Base-by-base conservation (phyloP, 2,797 vertebrate species). In the Propithecus deckenii region DNA sequence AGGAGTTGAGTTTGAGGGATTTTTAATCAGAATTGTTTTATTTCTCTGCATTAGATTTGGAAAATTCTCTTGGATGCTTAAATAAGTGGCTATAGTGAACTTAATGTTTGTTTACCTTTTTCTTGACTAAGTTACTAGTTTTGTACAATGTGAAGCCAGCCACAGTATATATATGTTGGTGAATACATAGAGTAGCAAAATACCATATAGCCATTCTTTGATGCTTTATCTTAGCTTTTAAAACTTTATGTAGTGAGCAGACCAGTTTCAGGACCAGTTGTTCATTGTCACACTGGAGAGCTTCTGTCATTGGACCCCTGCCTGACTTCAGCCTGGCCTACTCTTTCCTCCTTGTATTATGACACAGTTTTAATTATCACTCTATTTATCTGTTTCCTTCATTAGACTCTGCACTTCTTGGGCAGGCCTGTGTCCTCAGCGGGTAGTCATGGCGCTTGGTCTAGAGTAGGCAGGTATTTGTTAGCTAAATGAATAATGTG, bases 11-110 rank as follows among this genome's bases (percentile, higher is more conserved):
- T 91, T 61, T 88, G 86, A 57, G 38, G n/a, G 57, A 43, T 20
- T 71, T 55, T 78, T 61, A 38, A n/a, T 91, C 23, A 38, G 69
- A 96, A 81, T 76, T 5, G 2, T 71, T 85, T 91, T 28, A 46
- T 79, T 96, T 72, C 30, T 75, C 22, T 85, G 7, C 67, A 59
- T 63, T 43, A 48, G 3, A 32, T 67, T 81, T 79, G 57, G 63
- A 74, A 86, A 35, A 28, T 78, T 57, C 61, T 94, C 38, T 46
- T 89, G 46, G 9, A 14, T 89, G 23, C 20, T 38, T 75, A 55
- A 25, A 25, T 38, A 28, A 67, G 18, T 86, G 55, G 18, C 79
- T 78, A 1, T 18, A 13, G 5, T 43, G 50, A 92, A 22, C 48
- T 86, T 83, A 46, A 43, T 32, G 46, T 50, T 91, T 78, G 41